Evolutionary conservation across 2,888 invertebrate genomes (phyloP).

Genomic region (Taenaris catops): DNA sequence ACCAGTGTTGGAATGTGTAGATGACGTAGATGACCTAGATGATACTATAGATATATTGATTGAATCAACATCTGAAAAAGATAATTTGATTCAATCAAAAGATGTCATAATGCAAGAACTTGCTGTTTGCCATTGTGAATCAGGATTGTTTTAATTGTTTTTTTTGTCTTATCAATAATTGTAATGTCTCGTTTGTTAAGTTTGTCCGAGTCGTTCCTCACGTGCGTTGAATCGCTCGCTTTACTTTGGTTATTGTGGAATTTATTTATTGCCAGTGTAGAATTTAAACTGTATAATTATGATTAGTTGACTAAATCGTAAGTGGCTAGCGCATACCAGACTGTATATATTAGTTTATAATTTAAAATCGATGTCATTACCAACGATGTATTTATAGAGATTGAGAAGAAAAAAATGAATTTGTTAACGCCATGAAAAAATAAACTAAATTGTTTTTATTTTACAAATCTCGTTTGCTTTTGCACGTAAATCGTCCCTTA

Average conservation of each 20-base stretch:
- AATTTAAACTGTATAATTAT: slow-evolving; percentile 41
- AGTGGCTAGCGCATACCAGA: slow-evolving; percentile 49
- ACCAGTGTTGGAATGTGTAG: too few species aligned
- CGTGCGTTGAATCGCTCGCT: slow-evolving; percentile 30
- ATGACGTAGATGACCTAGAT: too few species aligned
- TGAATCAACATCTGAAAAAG: too few species aligned
- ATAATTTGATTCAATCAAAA: too few species aligned
- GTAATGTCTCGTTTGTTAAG: slow-evolving; percentile 55
- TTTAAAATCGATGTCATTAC: slow-evolving; percentile 67
- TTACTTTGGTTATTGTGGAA: slow-evolving; percentile 41
- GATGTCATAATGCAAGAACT: too few species aligned
- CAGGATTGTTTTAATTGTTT: slow-evolving; percentile 36
- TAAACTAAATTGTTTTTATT: slow-evolving; percentile 76
- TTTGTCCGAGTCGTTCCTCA: slow-evolving; percentile 44
- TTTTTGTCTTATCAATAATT: slow-evolving; percentile 32
- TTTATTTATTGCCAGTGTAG: slow-evolving; percentile 67
- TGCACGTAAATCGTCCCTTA: slow-evolving; percentile 1
- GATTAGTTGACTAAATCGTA: slow-evolving; percentile 56
- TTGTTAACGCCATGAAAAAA: slow-evolving; percentile 75
- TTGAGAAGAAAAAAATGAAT: slow-evolving; percentile 42
- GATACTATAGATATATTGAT: too few species aligned
- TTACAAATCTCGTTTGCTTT: slow-evolving; percentile 43
- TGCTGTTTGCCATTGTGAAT: too few species aligned
- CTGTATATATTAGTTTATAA: slow-evolving; percentile 66
- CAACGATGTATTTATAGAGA: slow-evolving; percentile 72